Conservation (phyloP, 1,140 invertebrate genomes). For the Zaprionus ornatus region DNA sequence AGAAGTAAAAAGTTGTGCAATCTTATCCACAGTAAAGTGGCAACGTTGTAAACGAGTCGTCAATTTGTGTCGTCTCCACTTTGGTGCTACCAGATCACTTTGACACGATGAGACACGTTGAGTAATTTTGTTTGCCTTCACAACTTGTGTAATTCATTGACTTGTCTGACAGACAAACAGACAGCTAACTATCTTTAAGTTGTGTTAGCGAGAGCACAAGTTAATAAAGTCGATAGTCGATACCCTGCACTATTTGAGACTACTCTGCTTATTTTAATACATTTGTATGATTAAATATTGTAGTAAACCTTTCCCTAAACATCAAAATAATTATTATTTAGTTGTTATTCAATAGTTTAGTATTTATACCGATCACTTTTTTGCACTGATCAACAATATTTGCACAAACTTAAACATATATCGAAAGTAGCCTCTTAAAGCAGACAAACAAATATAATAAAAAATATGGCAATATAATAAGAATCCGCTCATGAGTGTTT, state of each 20-base stretch:
- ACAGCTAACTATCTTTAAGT: background rate
- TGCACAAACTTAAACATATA: background rate
- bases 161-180: background rate
- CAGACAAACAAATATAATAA: slow-evolving; percentile 80
- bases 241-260: background rate
- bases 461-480: slow-evolving; percentile 75
- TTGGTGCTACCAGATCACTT: background rate
- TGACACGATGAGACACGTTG: slow-evolving; percentile 2
- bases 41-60: background rate
- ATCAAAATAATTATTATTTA: too few relatives aligned
- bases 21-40: background rate
- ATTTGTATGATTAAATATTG: too few relatives aligned
- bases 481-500: slow-evolving; percentile 73
- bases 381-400: background rate
- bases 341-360: too few relatives aligned
- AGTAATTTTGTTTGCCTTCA: background rate
- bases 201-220: background rate
- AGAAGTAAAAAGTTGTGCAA: background rate
- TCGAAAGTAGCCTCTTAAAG: slow-evolving; percentile 44
- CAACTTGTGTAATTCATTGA: background rate
- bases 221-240: background rate
- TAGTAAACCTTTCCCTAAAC: too few relatives aligned
- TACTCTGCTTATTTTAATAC: too few relatives aligned
- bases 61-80: background rate
- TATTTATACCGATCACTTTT: too few relatives aligned